Conservation (phyloP, 2,888 invertebrate species). For the Eumerus sabulonum region DNA sequence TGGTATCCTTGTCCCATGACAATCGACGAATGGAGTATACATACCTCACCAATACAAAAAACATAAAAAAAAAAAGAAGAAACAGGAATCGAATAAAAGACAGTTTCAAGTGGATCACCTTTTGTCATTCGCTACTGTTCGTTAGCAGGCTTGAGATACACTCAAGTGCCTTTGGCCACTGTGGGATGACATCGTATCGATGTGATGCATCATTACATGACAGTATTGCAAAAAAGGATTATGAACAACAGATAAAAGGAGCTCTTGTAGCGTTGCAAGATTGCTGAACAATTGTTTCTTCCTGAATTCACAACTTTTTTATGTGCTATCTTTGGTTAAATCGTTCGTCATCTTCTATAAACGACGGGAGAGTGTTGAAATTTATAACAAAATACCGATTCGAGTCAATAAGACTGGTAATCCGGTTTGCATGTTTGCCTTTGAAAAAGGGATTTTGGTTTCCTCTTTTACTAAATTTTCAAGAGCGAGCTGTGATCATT, state of each 20-base stretch:
- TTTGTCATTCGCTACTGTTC: slow-evolving; percentile 45
- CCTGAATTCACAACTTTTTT: slow-evolving; percentile 11
- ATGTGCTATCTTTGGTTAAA: not conserved
- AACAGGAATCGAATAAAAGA: slow-evolving; percentile 51
- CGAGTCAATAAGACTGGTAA: slow-evolving; percentile 24
- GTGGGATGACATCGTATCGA: slow-evolving; percentile 34
- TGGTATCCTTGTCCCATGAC: slow-evolving; percentile 11
- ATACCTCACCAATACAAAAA: not conserved
- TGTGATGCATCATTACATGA: slow-evolving; percentile 5
- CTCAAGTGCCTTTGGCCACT: slow-evolving; percentile 56
- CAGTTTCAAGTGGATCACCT: slow-evolving; percentile 60
- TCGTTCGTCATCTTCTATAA: slow-evolving; percentile 1
- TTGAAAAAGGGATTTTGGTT: slow-evolving; percentile 29
- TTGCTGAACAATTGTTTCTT: slow-evolving; percentile 37
- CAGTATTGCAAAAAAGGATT: slow-evolving; percentile 32
- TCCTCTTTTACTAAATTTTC: too few species aligned
- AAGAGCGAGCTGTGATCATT: too few species aligned
- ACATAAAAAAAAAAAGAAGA: too few species aligned
- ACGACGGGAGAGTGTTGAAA: too few species aligned
- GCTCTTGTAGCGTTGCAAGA: slow-evolving; percentile 19
- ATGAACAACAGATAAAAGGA: slow-evolving; percentile 27
- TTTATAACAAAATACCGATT: slow-evolving; percentile 57
- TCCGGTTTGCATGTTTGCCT: slow-evolving; percentile 41
- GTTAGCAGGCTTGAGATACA: slow-evolving; percentile 43
- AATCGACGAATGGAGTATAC: not conserved